Conservation (phyloP, 2,113 vertebrate genomes). For the Chaetura pelagica region DNA sequence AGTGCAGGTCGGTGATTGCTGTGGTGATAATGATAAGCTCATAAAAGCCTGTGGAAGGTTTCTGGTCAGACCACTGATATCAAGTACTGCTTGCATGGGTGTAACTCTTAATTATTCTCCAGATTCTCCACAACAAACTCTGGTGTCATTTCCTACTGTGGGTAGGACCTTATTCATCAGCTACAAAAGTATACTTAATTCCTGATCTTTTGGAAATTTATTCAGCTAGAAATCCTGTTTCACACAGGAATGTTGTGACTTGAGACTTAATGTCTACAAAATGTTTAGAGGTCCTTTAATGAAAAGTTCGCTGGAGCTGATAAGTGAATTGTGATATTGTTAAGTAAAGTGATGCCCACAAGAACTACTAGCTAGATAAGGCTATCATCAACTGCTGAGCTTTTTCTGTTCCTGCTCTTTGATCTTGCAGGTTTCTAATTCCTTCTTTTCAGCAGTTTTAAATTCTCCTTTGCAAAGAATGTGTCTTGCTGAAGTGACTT, state of each 20-base stretch:
- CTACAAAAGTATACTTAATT: not conserved
- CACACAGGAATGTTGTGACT: not conserved
- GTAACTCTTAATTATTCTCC: not conserved
- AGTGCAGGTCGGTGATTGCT: not conserved
- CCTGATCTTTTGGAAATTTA: not conserved
- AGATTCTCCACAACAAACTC: not conserved
- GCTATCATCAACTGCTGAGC: not conserved
- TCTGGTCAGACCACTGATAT: not conserved
- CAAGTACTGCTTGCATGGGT: not conserved
- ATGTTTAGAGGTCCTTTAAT: not conserved
- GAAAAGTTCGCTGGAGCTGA: not conserved
- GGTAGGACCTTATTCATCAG: not conserved
- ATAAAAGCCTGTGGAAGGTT: not conserved
- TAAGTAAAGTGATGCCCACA: not conserved
- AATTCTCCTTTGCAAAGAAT: not conserved
- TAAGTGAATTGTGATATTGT: not conserved
- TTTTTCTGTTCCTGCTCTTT: not conserved
- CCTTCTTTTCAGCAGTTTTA: not conserved
- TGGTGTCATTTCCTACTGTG: not conserved
- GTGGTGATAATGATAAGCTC: not conserved
- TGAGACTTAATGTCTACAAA: not conserved
- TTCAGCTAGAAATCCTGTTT: not conserved
- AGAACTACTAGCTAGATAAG: not conserved
- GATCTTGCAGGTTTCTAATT: not conserved
- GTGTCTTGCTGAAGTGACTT: accelerated